Percentiles rank a stretch among this genome's conserved stretches.
phyloP scores from a whole-genome alignment of 2,797 vertebrate genomes.

The Cryptoprocta ferox region DNA sequence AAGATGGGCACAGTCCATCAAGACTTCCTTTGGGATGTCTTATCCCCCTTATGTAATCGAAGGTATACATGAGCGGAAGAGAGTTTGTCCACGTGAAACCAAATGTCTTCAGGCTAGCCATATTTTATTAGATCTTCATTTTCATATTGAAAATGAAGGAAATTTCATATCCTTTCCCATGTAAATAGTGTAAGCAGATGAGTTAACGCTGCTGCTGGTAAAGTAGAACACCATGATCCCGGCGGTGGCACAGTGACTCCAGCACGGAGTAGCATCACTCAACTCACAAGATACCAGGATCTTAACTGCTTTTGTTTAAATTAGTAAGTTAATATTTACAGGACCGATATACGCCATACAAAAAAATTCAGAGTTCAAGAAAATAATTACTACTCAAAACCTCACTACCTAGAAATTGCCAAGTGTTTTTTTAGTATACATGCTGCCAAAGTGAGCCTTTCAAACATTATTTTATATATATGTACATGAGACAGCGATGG shows the following conservation, averaged over 20 bases:
- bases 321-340: slow-evolving; percentile 23
- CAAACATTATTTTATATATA: background rate
- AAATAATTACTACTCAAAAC: slow-evolving; percentile 38
- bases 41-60: too few species aligned
- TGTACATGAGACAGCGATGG: background rate
- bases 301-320: background rate
- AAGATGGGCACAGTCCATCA: too few species aligned
- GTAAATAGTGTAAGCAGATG: too few species aligned
- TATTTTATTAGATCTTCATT: too few species aligned
- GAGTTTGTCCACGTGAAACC: too few species aligned
- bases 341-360: background rate
- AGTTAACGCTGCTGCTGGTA: slow-evolving; percentile 91
- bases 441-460: background rate
- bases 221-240: slow-evolving; percentile 95
- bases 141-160: too few species aligned
- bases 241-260: background rate
- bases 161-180: too few species aligned
- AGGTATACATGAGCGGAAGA: too few species aligned
- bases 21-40: too few species aligned
- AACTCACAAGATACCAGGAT: accelerated
- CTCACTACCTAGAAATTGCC: background rate
- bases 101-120: too few species aligned
- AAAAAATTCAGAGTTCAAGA: slow-evolving; percentile 20
- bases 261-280: background rate
- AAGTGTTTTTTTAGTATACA: background rate